These are phyloP conservation scores for Spilosoma lubricipeda DNA, from an alignment of 2,888 invertebrate species.

Conservation along the genomic window DNA sequence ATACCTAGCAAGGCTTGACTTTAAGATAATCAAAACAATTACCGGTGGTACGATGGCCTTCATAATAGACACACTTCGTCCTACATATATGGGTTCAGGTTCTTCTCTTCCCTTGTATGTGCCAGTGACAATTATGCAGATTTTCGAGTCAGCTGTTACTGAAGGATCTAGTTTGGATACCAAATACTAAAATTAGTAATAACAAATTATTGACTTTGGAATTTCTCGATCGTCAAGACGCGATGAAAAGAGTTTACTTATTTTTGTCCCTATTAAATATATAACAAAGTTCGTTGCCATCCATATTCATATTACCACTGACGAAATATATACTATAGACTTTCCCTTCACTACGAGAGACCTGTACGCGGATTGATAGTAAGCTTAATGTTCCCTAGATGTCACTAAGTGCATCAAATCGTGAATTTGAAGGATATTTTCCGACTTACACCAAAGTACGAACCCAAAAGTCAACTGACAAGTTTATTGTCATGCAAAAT, in stretches of 20 bases:
- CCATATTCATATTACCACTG: too few relatives aligned
- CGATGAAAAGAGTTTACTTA: neutral
- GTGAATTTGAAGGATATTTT: too few relatives aligned
- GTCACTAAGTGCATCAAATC: too few relatives aligned
- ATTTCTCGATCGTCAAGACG: neutral
- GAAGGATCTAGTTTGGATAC: slow-evolving; percentile 85
- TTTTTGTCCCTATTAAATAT: neutral
- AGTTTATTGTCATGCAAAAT: too few relatives aligned
- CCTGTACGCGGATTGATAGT: too few relatives aligned
- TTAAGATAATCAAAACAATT: neutral
- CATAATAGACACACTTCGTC: slow-evolving; percentile 40
- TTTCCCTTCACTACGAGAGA: too few relatives aligned
- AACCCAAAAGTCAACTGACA: too few relatives aligned
- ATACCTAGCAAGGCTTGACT: neutral
- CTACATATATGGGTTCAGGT: slow-evolving; percentile 30
- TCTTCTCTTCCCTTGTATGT: slow-evolving; percentile 93
- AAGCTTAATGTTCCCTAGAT: too few relatives aligned
- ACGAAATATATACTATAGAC: too few relatives aligned
- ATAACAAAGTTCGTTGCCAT: neutral
- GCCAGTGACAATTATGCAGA: slow-evolving; percentile 94
- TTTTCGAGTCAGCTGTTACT: slow-evolving; percentile 89
- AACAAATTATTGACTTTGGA: neutral
- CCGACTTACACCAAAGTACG: too few relatives aligned
- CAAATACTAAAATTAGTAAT: neutral
- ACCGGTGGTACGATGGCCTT: slow-evolving; percentile 37